A percentile compares a stretch with the other conserved stretches of the same genome.
Evolutionary conservation across 2,888 invertebrate genomes (phyloP).

Genomic region (Noctua fimbriata): DNA sequence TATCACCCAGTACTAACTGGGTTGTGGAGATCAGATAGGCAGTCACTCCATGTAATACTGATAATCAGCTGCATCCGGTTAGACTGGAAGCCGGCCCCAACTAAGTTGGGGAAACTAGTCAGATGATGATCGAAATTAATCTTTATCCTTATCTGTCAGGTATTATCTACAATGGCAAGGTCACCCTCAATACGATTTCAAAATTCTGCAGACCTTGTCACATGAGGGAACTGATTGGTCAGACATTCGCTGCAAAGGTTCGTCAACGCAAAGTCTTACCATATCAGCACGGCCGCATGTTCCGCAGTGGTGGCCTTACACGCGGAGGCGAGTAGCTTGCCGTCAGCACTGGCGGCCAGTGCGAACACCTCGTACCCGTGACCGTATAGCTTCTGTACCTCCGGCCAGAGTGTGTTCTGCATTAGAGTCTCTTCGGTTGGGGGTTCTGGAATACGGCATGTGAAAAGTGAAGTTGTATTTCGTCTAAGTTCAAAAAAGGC

Average conservation of each 20-base stretch:
- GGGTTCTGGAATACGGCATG: constrained; percentile 90
- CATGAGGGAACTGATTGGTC: background rate
- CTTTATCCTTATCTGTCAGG: too few relatives aligned
- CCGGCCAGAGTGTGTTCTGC: constrained; percentile 99
- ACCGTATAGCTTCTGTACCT: constrained; percentile 98
- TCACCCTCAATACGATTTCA: background rate
- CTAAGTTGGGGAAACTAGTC: too few relatives aligned
- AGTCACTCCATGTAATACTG: too few relatives aligned
- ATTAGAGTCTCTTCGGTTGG: constrained; percentile 97
- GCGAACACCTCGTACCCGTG: constrained; percentile 98
- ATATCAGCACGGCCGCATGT: constrained; percentile 96
- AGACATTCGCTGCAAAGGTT: background rate
- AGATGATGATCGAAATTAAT: too few relatives aligned
- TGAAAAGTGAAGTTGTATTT: background rate
- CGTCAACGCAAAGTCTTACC: constrained; percentile 88
- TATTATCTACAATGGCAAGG: background rate
- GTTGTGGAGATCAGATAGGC: too few relatives aligned
- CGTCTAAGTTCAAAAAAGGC: background rate
- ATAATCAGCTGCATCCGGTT: too few relatives aligned
- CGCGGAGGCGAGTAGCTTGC: constrained; percentile 95
- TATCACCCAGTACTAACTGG: too few relatives aligned
- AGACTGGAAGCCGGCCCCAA: too few relatives aligned
- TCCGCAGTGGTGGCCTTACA: constrained; percentile 95
- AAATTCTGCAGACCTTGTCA: background rate
- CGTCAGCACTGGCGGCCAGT: constrained; percentile 93